Evolutionary conservation across 2,888 invertebrate species (phyloP).

Genomic region (Nomada ruficornis): DNA sequence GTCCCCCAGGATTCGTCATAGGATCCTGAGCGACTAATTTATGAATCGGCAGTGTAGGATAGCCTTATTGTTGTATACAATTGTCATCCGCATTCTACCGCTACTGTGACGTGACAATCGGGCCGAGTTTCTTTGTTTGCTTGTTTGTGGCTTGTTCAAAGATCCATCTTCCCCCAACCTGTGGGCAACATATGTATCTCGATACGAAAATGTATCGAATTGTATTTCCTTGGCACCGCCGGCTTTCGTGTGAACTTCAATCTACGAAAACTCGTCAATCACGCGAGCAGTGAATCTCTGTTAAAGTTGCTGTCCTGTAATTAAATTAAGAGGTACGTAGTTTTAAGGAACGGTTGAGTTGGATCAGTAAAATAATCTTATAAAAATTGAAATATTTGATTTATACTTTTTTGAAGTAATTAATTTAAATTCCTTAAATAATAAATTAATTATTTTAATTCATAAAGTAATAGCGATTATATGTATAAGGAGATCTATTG

Average conservation of each 20-base stretch:
- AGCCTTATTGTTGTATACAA: slow-evolving; percentile 81
- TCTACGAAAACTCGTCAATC: neutral
- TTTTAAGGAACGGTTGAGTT: no score
- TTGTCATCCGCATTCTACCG: slow-evolving; percentile 77
- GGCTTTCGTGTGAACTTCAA: neutral
- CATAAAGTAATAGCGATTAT: no score
- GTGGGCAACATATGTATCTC: slow-evolving; percentile 15
- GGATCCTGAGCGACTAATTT: slow-evolving; percentile 82
- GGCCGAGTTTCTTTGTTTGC: slow-evolving; percentile 78
- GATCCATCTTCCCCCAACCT: slow-evolving; percentile 37
- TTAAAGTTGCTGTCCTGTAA: no score
- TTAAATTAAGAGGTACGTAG: no score
- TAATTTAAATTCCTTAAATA: no score
- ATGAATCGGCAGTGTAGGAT: slow-evolving; percentile 73
- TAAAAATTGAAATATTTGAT: no score
- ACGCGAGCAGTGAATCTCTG: no score
- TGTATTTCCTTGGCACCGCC: slow-evolving; percentile 7
- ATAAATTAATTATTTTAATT: no score
- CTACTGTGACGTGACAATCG: slow-evolving; percentile 79
- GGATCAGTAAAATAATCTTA: no score
- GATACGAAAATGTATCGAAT: slow-evolving; percentile 24
- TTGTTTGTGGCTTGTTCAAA: slow-evolving; percentile 76
- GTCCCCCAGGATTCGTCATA: slow-evolving; percentile 78
- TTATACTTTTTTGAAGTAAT: no score
- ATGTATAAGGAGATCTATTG: no score